Percentiles rank a stretch among this genome's conserved stretches.
phyloP scores from a whole-genome alignment of 2,797 vertebrate genomes.

The Harpagifer antarcticus region DNA sequence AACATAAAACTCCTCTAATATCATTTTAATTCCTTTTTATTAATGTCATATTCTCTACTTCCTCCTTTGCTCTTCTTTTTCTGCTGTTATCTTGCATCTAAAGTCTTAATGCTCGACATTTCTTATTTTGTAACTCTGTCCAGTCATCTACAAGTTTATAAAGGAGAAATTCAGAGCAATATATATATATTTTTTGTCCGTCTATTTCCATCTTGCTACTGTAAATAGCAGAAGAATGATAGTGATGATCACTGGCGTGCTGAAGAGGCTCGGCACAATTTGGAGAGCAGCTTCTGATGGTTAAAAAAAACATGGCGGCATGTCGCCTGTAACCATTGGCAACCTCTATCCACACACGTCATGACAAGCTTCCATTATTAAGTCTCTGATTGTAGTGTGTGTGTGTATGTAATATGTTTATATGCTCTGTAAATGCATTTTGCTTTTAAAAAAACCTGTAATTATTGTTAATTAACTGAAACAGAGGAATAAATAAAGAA shows the following conservation, averaged over 20 bases:
- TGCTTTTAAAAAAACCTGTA: slow-evolving; percentile 82
- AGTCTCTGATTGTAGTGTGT: slow-evolving; percentile 67
- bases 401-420: slow-evolving; percentile 65
- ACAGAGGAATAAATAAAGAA: slow-evolving; percentile 80
- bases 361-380: slow-evolving; percentile 43
- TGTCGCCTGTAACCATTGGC: not conserved
- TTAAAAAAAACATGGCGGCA: not conserved
- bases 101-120: slow-evolving; percentile 48
- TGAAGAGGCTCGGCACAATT: slow-evolving; percentile 50
- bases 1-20: not conserved
- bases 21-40: not conserved
- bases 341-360: slow-evolving; percentile 21
- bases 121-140: slow-evolving; percentile 53
- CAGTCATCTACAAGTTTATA: slow-evolving; percentile 54
- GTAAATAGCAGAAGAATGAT: slow-evolving; percentile 67
- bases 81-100: slow-evolving; percentile 25
- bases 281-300: slow-evolving; percentile 21
- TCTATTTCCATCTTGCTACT: slow-evolving; percentile 57
- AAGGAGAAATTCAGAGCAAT: slow-evolving; percentile 81
- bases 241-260: slow-evolving; percentile 42
- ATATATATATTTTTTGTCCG: slow-evolving; percentile 55
- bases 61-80: not conserved
- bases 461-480: slow-evolving; percentile 78
- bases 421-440: slow-evolving; percentile 82
- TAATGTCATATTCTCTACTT: not conserved